Evolutionary conservation across 2,113 vertebrate species (phyloP).

Genomic region (Pholis gunnellus): DNA sequence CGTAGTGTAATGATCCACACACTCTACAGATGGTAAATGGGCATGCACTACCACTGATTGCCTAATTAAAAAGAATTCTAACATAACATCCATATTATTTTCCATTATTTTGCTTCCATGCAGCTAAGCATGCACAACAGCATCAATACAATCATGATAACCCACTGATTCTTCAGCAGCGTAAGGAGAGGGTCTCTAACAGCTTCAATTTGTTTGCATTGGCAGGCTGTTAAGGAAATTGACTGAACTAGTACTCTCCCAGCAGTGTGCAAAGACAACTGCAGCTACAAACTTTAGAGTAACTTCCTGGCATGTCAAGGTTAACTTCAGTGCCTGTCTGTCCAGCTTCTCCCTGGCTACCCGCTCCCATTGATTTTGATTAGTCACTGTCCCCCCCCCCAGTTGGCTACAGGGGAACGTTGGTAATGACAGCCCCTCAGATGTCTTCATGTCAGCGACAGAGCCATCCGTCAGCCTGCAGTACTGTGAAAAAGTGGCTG

Average conservation of each 20-base stretch:
- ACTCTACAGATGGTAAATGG: constrained; percentile 76
- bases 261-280: constrained; percentile 16
- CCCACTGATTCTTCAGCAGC: not conserved
- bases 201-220: not conserved
- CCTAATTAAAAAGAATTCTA: constrained; percentile 75
- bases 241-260: not conserved
- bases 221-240: constrained; percentile 24
- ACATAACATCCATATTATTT: constrained; percentile 60
- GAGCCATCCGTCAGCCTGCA: constrained; percentile 78
- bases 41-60: constrained; percentile 57
- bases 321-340: constrained; percentile 19
- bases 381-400: constrained; percentile 39
- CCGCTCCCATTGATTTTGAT: constrained; percentile 70
- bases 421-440: constrained; percentile 73
- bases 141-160: constrained; percentile 11
- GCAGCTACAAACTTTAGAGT: constrained; percentile 38
- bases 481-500: constrained; percentile 70
- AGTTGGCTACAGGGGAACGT: constrained; percentile 55
- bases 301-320: constrained; percentile 53
- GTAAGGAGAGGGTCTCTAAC: not conserved
- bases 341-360: constrained; percentile 29
- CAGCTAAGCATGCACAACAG: constrained; percentile 10
- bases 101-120: constrained; percentile 50
- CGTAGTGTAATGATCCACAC: constrained; percentile 74
- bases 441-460: constrained; percentile 75